Evolutionary conservation across 2,888 invertebrate genomes (phyloP).

Genomic region (Drosophila recens): DNA sequence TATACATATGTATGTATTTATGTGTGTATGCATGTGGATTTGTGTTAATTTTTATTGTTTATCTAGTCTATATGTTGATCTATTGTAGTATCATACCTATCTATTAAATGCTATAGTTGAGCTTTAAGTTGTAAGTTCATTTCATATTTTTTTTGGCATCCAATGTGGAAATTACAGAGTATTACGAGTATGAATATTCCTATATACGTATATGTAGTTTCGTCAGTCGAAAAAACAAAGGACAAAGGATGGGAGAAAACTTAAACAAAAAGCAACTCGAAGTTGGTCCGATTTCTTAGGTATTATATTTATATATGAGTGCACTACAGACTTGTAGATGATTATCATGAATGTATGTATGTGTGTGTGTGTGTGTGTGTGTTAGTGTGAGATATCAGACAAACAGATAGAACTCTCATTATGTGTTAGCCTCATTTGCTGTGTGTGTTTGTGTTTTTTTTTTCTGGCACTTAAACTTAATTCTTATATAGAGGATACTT

Average conservation of each 20-base stretch:
- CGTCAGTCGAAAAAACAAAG: conserved; percentile 26
- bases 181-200: conserved; percentile 22
- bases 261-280: conserved; percentile 16
- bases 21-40: conserved; percentile 4
- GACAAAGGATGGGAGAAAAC: neutral
- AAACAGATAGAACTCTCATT: conserved; percentile 38
- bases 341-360: conserved; percentile 33
- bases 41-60: conserved; percentile 21
- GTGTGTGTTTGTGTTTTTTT: conserved; percentile 18
- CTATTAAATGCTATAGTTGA: conserved; percentile 34
- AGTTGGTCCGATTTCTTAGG: conserved; percentile 55
- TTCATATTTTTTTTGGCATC: conserved; percentile 22
- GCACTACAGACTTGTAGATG: conserved; percentile 34
- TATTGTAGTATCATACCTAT: conserved; percentile 41
- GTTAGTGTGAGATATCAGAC: conserved; percentile 29
- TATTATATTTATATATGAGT: conserved; percentile 19
- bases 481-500: conserved; percentile 48
- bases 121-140: conserved; percentile 11
- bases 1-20: conserved; percentile 6
- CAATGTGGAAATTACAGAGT: conserved; percentile 31
- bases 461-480: conserved; percentile 41
- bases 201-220: conserved; percentile 20
- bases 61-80: conserved; percentile 37
- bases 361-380: conserved; percentile 8
- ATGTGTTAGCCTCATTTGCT: conserved; percentile 21